Conservation (phyloP, 1,140 invertebrate species). For the Drosophila hydei region DNA sequence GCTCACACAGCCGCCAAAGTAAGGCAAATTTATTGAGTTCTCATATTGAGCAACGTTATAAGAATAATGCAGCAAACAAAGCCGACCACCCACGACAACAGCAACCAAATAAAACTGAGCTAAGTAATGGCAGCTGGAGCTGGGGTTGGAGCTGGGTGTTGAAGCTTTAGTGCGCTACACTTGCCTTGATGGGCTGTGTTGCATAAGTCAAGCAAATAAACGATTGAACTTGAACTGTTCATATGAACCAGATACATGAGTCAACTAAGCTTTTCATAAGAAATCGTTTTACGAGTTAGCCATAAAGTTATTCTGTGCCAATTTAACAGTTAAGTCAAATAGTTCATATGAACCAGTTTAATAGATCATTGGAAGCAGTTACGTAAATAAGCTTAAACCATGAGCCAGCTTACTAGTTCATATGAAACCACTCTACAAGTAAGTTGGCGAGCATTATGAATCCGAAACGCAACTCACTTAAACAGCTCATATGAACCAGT, state of each 20-base stretch:
- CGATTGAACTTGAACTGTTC: no score
- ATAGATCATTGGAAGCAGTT: no score
- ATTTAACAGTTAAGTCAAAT: background rate
- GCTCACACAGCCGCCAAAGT: constrained; percentile 53
- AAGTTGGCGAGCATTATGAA: no score
- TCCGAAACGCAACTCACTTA: no score
- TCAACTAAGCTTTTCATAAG: no score
- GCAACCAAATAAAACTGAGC: constrained; percentile 16
- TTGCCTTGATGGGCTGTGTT: background rate
- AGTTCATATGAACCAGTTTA: background rate
- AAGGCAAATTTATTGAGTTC: constrained; percentile 79
- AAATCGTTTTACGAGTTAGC: no score
- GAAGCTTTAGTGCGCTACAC: constrained; percentile 1
- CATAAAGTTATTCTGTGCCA: background rate
- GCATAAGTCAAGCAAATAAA: background rate
- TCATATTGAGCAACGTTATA: constrained; percentile 80
- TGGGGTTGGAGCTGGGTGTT: background rate
- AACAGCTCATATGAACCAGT: no score
- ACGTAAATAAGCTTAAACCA: no score
- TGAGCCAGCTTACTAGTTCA: background rate
- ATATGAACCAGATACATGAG: no score
- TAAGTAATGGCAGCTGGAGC: constrained; percentile 2
- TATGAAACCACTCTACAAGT: no score
- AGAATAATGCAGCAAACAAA: constrained; percentile 72
- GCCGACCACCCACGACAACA: constrained; percentile 20